Evolutionary conservation across 2,888 invertebrate species (phyloP).

Genomic region (Cerastoderma edule): DNA sequence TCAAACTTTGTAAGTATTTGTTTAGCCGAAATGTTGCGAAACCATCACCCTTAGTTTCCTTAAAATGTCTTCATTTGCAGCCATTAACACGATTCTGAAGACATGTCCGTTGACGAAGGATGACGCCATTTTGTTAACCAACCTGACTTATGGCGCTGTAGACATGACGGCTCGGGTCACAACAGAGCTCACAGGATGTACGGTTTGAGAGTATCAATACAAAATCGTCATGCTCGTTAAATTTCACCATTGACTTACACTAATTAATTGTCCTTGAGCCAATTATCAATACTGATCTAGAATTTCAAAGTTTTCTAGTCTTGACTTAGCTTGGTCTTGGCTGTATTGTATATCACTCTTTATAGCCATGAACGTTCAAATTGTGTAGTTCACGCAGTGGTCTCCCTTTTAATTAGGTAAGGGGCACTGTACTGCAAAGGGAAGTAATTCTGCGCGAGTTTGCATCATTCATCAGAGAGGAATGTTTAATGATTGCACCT

Average conservation of each 20-base stretch:
- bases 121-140: constrained; percentile 69
- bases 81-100: constrained; percentile 70
- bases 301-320: neutral
- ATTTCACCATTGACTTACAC: neutral
- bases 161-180: constrained; percentile 43
- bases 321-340: neutral
- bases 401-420: no score
- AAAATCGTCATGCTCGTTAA: neutral
- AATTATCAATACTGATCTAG: neutral
- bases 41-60: neutral
- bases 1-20: neutral
- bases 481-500: no score
- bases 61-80: constrained; percentile 43
- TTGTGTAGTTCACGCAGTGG: no score
- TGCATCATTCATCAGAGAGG: no score
- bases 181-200: constrained; percentile 28
- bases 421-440: no score
- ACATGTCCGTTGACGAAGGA: constrained; percentile 59
- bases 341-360: neutral
- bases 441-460: no score
- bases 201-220: constrained; percentile 25
- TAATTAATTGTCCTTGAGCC: neutral
- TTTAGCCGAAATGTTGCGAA: neutral
- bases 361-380: no score
- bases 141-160: constrained; percentile 66